Conservation (phyloP, 2,888 invertebrate species). For the Oxystoma pomonae region DNA sequence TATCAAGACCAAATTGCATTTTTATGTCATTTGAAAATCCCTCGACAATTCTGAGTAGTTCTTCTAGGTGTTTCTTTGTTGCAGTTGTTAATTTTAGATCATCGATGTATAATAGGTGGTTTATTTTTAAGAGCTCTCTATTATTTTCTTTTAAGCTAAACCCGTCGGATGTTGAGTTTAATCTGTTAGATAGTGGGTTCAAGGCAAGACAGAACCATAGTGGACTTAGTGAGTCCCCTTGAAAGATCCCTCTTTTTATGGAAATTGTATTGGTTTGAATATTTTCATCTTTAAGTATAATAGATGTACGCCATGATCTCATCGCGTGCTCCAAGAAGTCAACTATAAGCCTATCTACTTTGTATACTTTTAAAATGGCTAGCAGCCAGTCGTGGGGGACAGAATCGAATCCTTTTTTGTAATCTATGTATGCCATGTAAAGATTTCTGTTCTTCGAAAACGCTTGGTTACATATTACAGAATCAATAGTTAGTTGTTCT, state of each 20-base stretch:
- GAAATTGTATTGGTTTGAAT: not conserved
- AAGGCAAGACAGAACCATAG: not conserved
- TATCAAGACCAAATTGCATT: not conserved
- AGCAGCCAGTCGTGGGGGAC: conserved; percentile 2
- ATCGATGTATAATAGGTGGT: conserved; percentile 9
- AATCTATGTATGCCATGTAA: not conserved
- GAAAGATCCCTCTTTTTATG: not conserved
- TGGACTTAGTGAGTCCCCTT: conserved; percentile 3
- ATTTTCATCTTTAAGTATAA: not conserved
- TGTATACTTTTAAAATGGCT: not conserved
- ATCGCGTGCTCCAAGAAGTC: not conserved
- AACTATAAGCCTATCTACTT: not conserved
- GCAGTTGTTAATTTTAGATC: conserved; percentile 9
- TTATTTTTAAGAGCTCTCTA: not conserved
- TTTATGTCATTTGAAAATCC: conserved; percentile 7
- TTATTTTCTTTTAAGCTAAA: not conserved
- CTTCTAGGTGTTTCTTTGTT: conserved; percentile 8
- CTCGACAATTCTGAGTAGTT: no score
- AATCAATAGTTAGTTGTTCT: conserved; percentile 4
- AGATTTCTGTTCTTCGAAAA: not conserved
- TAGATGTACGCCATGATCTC: not conserved
- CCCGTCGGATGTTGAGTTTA: no score
- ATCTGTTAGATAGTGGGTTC: conserved; percentile 1
- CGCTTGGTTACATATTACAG: no score
- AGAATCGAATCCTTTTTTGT: conserved; percentile 2